Conservation (phyloP, 2,797 vertebrate species). For the Macrochelys suwanniensis region DNA sequence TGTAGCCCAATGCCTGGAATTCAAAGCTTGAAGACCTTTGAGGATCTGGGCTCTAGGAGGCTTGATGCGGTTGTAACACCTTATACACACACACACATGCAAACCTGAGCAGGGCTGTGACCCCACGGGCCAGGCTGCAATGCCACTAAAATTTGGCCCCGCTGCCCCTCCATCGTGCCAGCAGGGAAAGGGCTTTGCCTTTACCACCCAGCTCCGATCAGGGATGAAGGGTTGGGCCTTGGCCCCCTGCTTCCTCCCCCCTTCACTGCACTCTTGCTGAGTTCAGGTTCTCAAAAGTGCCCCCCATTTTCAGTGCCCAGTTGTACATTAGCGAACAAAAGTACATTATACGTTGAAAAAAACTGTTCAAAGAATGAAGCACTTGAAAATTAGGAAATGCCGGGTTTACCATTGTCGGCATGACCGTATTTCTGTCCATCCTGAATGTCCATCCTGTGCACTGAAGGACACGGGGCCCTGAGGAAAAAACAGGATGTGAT, state of each 20-base stretch:
- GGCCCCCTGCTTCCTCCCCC: neutral
- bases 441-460: neutral
- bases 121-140: no score
- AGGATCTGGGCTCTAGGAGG: neutral
- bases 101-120: neutral
- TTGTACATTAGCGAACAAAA: neutral
- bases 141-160: neutral
- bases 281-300: neutral
- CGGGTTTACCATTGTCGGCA: rapidly evolving
- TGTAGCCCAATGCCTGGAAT: neutral
- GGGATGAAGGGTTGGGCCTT: neutral
- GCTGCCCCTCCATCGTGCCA: neutral
- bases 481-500: no score
- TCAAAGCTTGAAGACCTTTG: neutral
- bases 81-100: neutral
- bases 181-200: neutral
- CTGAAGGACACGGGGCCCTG: no score
- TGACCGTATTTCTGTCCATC: neutral
- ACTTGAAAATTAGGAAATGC: neutral
- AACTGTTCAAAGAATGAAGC: neutral
- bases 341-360: no score
- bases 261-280: neutral
- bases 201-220: neutral
- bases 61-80: no score
- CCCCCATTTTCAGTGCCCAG: neutral